phyloP scores from a whole-genome alignment of 2,113 vertebrate species.

The Halichoerus grypus region DNA sequence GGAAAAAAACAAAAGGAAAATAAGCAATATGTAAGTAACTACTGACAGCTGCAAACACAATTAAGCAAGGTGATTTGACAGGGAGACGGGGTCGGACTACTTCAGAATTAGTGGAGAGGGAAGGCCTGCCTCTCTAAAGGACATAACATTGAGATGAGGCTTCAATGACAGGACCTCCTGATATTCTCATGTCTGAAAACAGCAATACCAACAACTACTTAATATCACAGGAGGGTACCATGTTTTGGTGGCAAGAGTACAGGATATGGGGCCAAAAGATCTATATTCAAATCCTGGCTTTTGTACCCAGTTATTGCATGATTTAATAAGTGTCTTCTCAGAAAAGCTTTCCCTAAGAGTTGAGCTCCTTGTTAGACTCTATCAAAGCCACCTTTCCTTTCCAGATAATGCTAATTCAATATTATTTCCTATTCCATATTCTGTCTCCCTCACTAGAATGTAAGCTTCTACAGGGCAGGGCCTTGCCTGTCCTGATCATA shows the following conservation, averaged over 20 bases:
- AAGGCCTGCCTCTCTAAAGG: neutral
- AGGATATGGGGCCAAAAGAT: neutral
- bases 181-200: slow-evolving; percentile 42
- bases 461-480: neutral
- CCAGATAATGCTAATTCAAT: neutral
- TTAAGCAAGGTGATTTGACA: neutral
- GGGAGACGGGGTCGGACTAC: neutral
- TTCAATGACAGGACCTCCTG: neutral
- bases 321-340: neutral
- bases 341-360: neutral
- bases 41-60: neutral
- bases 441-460: neutral
- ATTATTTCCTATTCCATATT: neutral
- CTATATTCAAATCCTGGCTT: neutral
- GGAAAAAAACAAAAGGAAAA: slow-evolving; percentile 22
- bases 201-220: neutral
- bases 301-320: neutral
- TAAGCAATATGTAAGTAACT: neutral
- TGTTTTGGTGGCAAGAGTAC: neutral
- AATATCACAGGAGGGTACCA: neutral
- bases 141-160: neutral
- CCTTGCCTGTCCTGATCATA: neutral
- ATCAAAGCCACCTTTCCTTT: neutral
- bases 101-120: neutral
- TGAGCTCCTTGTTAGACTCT: neutral